Evolutionary conservation across 2,888 invertebrate genomes (phyloP).

Genomic region (Aspidiotus destructor): DNA sequence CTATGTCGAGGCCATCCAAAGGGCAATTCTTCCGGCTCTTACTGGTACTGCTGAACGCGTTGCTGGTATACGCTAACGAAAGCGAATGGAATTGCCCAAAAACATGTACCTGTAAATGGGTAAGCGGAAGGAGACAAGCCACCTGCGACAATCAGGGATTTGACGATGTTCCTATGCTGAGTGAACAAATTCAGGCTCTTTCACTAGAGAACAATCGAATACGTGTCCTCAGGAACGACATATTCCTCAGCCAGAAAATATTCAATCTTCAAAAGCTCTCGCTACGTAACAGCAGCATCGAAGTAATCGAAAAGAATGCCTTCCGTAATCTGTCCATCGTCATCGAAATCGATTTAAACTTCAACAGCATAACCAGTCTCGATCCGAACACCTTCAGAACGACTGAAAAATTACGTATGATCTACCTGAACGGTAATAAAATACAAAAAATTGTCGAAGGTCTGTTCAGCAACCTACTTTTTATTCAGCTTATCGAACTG

Average conservation of each 20-base stretch:
- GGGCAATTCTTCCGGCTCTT: not conserved
- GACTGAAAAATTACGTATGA: conserved; percentile 58
- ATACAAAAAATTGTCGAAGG: conserved; percentile 61
- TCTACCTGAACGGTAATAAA: conserved; percentile 65
- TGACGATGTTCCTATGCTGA: conserved; percentile 60
- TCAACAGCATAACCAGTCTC: conserved; percentile 48
- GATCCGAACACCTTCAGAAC: conserved; percentile 56
- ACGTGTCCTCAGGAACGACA: conserved; percentile 54
- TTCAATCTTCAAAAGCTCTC: conserved; percentile 72
- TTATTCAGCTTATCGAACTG: conserved; percentile 65
- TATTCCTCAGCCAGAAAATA: conserved; percentile 59
- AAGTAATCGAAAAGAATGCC: conserved; percentile 61
- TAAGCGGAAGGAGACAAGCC: conserved; percentile 71
- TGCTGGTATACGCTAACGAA: not conserved
- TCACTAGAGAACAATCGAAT: conserved; percentile 64
- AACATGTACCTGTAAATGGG: conserved; percentile 72
- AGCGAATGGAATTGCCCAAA: not conserved
- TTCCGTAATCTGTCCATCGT: conserved; percentile 53
- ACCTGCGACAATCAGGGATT: conserved; percentile 63
- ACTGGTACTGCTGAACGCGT: not conserved
- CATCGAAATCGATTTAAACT: conserved; percentile 65
- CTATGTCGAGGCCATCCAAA: not conserved
- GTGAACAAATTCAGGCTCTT: conserved; percentile 53
- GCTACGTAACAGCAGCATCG: conserved; percentile 62
- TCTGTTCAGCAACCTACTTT: conserved; percentile 63